These are phyloP conservation scores for Cnemophilus loriae DNA, from an alignment of 2,113 vertebrate genomes.

Conservation along the genomic window DNA sequence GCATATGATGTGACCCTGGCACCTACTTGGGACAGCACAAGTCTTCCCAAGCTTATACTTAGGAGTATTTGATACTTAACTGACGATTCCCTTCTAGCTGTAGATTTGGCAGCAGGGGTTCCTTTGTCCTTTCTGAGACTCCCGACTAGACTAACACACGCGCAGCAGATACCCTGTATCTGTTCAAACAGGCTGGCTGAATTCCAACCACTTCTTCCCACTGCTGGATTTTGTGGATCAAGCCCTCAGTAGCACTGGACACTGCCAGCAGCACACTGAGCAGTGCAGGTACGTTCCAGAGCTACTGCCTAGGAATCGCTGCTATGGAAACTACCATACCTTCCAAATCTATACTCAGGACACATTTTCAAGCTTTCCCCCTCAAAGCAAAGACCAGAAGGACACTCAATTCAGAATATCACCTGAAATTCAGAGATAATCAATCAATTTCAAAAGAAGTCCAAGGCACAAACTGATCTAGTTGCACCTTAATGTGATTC, in stretches of 20 bases:
- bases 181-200: neutral
- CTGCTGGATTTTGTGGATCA: neutral
- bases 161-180: neutral
- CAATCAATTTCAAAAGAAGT: neutral
- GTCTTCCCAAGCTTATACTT: neutral
- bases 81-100: neutral
- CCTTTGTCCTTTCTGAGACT: neutral
- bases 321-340: neutral
- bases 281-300: neutral
- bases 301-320: neutral
- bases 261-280: neutral
- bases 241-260: neutral
- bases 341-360: neutral
- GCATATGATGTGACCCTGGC: neutral
- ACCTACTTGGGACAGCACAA: neutral
- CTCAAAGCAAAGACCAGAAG: neutral
- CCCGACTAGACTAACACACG: fast-evolving
- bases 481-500: neutral
- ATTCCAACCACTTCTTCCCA: neutral
- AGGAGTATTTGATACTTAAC: neutral
- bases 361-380: neutral
- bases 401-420: neutral
- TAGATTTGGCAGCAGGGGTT: neutral
- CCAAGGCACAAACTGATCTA: neutral
- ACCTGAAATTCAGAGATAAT: neutral